Percentiles rank a stretch among this genome's conserved stretches.
Conservation (phyloP, 2,888 invertebrate species). For the Conomelus anceps region DNA sequence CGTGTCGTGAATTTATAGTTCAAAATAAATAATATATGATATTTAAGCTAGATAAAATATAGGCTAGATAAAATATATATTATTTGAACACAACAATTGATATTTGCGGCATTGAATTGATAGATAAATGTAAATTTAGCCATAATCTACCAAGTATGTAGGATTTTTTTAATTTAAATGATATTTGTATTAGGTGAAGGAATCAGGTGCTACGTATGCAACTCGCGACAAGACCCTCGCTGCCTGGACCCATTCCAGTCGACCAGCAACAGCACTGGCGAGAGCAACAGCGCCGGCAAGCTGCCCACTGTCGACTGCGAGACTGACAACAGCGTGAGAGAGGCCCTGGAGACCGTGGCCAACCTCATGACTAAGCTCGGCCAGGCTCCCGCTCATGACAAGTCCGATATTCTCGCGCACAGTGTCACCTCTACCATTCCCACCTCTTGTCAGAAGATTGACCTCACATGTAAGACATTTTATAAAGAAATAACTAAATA, state of each 20-base stretch:
- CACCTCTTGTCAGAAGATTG: conserved; percentile 44
- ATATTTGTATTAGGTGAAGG: conserved; percentile 42
- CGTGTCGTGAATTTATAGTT: too few relatives aligned
- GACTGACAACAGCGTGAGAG: conserved; percentile 23
- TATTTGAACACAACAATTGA: too few relatives aligned
- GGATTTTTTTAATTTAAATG: too few relatives aligned
- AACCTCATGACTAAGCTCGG: conserved; percentile 27
- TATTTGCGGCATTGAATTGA: too few relatives aligned
- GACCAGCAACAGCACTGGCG: conserved; percentile 39
- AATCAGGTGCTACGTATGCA: conserved; percentile 51
- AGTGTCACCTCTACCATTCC: conserved; percentile 32
- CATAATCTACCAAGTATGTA: too few relatives aligned
- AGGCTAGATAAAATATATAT: too few relatives aligned
- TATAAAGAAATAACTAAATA: too few relatives aligned
- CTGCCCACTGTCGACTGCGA: conserved; percentile 27
- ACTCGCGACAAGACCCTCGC: conserved; percentile 47
- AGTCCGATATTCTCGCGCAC: conserved; percentile 15
- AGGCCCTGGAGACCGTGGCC: conserved; percentile 26
- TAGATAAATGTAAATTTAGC: too few relatives aligned
- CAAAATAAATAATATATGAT: too few relatives aligned
- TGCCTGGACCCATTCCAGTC: conserved; percentile 47
- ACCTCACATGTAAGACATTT: conserved; percentile 21
- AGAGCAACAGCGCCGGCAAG: conserved; percentile 39
- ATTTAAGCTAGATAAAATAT: too few relatives aligned
- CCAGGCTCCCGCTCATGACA: conserved; percentile 25